Percentiles rank a stretch among this genome's conserved stretches.
phyloP scores from a whole-genome alignment of 1,140 invertebrate genomes.

The Nilaparvata lugens region DNA sequence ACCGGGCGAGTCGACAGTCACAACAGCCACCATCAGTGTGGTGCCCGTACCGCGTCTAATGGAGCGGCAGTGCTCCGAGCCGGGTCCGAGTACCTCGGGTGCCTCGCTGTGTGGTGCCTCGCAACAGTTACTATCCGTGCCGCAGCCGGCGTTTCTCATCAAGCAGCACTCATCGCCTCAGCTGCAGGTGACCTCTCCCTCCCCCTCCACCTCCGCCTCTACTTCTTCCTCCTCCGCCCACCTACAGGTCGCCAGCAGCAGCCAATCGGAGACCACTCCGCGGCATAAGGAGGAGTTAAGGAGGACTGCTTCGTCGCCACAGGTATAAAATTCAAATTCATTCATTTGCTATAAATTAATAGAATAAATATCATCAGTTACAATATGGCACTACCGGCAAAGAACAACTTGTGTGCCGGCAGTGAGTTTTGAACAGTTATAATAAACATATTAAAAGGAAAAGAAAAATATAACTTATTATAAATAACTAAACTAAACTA shows the following conservation, averaged over 20 bases:
- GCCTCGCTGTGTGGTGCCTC: conserved; percentile 34
- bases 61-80: conserved; percentile 48
- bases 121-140: conserved; percentile 48
- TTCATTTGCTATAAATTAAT: background rate
- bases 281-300: conserved; percentile 43
- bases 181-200: conserved; percentile 29
- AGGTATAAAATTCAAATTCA: too few relatives aligned
- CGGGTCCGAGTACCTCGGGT: conserved; percentile 35
- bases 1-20: background rate
- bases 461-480: too few relatives aligned
- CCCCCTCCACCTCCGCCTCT: conserved; percentile 12
- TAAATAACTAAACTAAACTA: background rate
- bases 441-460: too few relatives aligned
- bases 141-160: conserved; percentile 43
- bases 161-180: conserved; percentile 58
- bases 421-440: too few relatives aligned
- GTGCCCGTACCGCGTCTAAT: conserved; percentile 30
- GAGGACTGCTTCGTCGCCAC: conserved; percentile 47
- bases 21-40: conserved; percentile 8
- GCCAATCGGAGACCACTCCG: conserved; percentile 1
- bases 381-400: too few relatives aligned
- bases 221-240: conserved; percentile 15
- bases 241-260: background rate
- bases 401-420: too few relatives aligned
- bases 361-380: too few relatives aligned